Evolutionary conservation across 92 coral and sea anemone genomes (phyloP), one percentile per base, ranked within the genome.

Genomic region (Phymanthus crucifer): DNA sequence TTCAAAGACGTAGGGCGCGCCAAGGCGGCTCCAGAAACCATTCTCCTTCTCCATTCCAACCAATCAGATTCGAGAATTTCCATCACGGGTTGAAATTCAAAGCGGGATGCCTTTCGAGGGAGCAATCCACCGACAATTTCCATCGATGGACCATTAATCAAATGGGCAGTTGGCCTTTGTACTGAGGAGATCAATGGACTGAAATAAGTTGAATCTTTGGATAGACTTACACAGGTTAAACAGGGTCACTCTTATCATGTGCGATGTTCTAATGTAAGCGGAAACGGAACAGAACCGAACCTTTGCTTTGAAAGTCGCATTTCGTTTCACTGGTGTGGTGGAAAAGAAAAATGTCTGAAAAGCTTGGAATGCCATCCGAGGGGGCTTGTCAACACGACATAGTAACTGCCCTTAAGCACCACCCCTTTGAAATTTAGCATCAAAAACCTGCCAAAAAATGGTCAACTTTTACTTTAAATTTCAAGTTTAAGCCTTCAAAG

Each of bases 61-160:
- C 84, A 80, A 80, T 80, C 84, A 80, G 26, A 57, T 26, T 19
- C 33, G 9, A 72, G 31, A 27, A 19, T 66, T 58, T 47, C 46
- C 78, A 43, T 50, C 78, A 72, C 36, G 78, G 6, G 12, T 35
- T 32, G 75, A 40, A 19, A 67, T 71, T 57, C 84, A 50, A 80
- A 66, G 78, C 78, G 71, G 84, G 78, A 71, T 79, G 83, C 72
- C 83, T 43, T 52, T 79, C 46, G 43, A 75, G 74, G 83, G 74
- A 36, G 82, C 52, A 31, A 24, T 32, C 23, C 66, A 45, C 40
- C 83, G 83, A 47, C 56, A 19, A 33, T 70, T 79, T 79, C 83
- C 32, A 70, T 79, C 83, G 83, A 13, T 79, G 83, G n/a, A 50
- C 71, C 83, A 79, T 79, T 79, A 79, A 79, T 79, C 83, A 79